A percentile compares a stretch with the other conserved stretches of the same genome.
phyloP scores from a whole-genome alignment of 2,888 invertebrate species.

The Pollenia labialis region DNA sequence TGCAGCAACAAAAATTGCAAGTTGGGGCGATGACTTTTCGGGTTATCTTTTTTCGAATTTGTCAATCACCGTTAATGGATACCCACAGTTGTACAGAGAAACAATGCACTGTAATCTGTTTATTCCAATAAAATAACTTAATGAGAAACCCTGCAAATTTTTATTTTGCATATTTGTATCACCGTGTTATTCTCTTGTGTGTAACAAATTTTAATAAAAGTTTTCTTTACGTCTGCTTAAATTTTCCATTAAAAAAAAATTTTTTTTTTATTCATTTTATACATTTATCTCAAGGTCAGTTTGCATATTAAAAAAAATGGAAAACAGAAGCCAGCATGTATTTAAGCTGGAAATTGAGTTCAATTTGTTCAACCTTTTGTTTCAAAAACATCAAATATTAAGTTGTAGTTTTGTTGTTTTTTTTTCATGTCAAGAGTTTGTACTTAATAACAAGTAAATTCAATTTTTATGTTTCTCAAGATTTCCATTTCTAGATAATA shows the following conservation, averaged over 20 bases:
- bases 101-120: too few species aligned
- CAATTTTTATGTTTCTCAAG: conserved; percentile 5
- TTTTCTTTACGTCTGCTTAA: conserved; percentile 2
- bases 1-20: too few species aligned
- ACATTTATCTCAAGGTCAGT: conserved; percentile 61
- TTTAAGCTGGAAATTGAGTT: conserved; percentile 3
- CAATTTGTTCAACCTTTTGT: conserved; percentile 34
- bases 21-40: too few species aligned
- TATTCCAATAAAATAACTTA: too few species aligned
- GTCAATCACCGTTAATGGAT: too few species aligned
- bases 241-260: conserved; percentile 8
- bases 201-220: conserved; percentile 11
- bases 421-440: conserved; percentile 35
- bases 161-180: not conserved
- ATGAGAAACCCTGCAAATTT: not conserved
- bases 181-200: not conserved
- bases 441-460: not conserved
- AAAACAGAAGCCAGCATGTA: conserved; percentile 13
- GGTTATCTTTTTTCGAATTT: too few species aligned
- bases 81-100: too few species aligned
- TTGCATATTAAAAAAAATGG: not conserved
- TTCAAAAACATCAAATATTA: not conserved
- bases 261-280: conserved; percentile 23
- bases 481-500: conserved; percentile 23
- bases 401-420: not conserved